Conservation (phyloP, 2,888 invertebrate species). For the Troides aeacus region DNA sequence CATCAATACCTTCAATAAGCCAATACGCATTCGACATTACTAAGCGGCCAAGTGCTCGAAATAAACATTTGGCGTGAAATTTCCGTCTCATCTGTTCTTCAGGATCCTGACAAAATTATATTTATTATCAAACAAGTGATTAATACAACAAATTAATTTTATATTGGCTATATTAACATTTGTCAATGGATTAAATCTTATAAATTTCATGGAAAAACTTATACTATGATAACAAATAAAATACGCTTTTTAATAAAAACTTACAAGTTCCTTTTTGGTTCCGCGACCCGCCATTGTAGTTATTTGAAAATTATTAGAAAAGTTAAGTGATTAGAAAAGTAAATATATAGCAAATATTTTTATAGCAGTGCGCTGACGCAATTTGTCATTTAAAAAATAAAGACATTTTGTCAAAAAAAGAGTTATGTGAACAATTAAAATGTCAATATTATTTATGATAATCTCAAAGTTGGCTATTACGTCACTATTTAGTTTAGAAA, state of each 20-base stretch:
- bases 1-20: constrained; percentile 75
- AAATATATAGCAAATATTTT: not conserved
- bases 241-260: constrained; percentile 4
- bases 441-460: too few relatives aligned
- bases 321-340: not conserved
- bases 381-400: too few relatives aligned
- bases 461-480: too few relatives aligned
- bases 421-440: too few relatives aligned
- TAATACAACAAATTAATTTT: too few relatives aligned
- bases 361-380: too few relatives aligned
- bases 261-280: constrained; percentile 40
- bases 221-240: not conserved
- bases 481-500: too few relatives aligned
- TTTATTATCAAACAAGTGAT: not conserved
- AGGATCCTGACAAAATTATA: constrained; percentile 51
- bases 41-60: constrained; percentile 77
- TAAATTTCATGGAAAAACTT: not conserved
- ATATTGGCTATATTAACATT: too few relatives aligned
- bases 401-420: too few relatives aligned
- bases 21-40: constrained; percentile 80
- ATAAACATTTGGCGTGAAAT: constrained; percentile 73
- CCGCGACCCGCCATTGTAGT: constrained; percentile 25
- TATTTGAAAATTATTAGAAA: not conserved
- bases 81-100: constrained; percentile 60
- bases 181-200: not conserved